Evolutionary conservation across 2,797 vertebrate species (phyloP), one percentile per base, ranked within the genome.

Genomic region (Strix occidentalis): DNA sequence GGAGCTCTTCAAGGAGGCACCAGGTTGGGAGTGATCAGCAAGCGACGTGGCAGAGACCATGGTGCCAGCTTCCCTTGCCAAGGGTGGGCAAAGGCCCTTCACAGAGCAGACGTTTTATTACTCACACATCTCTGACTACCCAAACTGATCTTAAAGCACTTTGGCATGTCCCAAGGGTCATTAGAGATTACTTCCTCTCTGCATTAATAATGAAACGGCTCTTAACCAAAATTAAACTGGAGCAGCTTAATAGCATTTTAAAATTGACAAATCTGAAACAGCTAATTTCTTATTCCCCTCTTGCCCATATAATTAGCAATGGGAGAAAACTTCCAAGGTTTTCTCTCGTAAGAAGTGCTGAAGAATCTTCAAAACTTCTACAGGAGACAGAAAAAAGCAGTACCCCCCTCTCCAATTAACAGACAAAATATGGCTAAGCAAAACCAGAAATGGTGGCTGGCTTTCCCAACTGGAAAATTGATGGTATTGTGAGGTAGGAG

Each of bases 121-220:
- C 61, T 89, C 91, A 94, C 87, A 94, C 53, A 37, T n/a, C 90
- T 69, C 75, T 95, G 85, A 89, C 46, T 96, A 51, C 89, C 77
- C 80, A 92, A 64, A 94, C 50, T 97, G 92, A 96, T 95, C 89
- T 80, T 96, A 72, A 95, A 96, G 90, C 83, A 28, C 90, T 82
- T 15, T 95, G 93, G 93, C 87, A 88, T 20, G 72, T 77, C 88
- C 93, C 71, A 50, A 77, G 75, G 87, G 65, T 60, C 65, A 26
- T 80, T 74, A 81, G 87, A 78, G 64, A 91, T 12, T 50, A 45
- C 41, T 90, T 80, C 91, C 65, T 94, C 84, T 61, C 88, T 50
- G 51, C 66, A 74, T 93, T 68, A 93, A 11, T 61, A 79, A 90
- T 33, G 64, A 82, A 91, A 84, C 14, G 0, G 79, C 91, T 93